Evolutionary conservation across 2,888 invertebrate species (phyloP).

Genomic region (Ectropis crepuscularia): DNA sequence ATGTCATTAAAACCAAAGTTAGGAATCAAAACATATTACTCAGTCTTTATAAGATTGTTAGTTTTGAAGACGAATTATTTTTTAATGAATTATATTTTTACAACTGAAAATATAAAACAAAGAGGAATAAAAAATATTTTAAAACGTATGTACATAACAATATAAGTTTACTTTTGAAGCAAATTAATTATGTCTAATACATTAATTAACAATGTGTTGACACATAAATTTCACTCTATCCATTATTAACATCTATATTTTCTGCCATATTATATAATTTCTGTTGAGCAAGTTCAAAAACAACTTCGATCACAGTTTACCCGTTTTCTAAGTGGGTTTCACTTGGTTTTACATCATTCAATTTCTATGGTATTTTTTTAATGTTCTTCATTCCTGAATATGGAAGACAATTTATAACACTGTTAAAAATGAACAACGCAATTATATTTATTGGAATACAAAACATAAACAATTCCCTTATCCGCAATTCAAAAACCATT

Average conservation of each 20-base stretch:
- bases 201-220: background rate
- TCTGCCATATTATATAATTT: constrained; percentile 50
- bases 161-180: constrained; percentile 15
- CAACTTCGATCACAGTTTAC: constrained; percentile 12
- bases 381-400: background rate
- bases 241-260: constrained; percentile 41
- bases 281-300: constrained; percentile 69
- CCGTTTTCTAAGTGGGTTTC: constrained; percentile 3
- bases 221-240: constrained; percentile 16
- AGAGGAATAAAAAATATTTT: constrained; percentile 2
- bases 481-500: too few relatives aligned
- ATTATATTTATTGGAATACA: background rate
- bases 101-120: too few relatives aligned
- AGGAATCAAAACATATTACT: constrained; percentile 31
- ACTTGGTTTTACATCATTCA: background rate
- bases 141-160: background rate
- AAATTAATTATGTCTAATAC: constrained; percentile 17
- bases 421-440: background rate
- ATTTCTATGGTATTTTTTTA: background rate
- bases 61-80: constrained; percentile 17
- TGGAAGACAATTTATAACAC: constrained; percentile 10
- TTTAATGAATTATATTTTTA: too few relatives aligned
- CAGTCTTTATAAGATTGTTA: constrained; percentile 40
- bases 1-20: constrained; percentile 10
- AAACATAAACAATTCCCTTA: background rate